Evolutionary conservation across 2,113 vertebrate species (phyloP).

Genomic region (Cygnus buccinator): DNA sequence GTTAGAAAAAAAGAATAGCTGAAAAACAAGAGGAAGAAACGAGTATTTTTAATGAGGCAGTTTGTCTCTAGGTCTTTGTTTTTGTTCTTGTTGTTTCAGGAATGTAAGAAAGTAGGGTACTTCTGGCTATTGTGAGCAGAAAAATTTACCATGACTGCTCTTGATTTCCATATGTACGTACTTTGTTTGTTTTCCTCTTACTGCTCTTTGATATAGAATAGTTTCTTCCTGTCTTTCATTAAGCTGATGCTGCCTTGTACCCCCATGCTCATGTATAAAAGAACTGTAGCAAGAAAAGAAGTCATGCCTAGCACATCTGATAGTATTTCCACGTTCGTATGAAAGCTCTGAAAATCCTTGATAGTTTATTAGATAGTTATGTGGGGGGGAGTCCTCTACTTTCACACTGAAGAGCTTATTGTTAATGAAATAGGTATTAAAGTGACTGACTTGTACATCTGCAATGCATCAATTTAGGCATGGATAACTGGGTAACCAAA

Average conservation of each 20-base stretch:
- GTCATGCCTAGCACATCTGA: constrained; percentile 53
- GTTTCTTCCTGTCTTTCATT: constrained; percentile 66
- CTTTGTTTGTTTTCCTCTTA: constrained; percentile 56
- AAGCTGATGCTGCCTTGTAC: constrained; percentile 20
- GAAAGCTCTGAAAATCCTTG: constrained; percentile 34
- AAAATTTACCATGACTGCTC: constrained; percentile 8
- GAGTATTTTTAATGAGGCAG: neutral
- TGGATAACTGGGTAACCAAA: constrained; percentile 33
- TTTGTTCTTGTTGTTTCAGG: neutral
- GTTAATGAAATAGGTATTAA: constrained; percentile 45
- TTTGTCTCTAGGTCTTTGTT: neutral
- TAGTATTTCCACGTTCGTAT: constrained; percentile 2
- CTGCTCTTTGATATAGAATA: constrained; percentile 56
- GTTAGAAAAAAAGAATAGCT: neutral
- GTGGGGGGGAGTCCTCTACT: neutral
- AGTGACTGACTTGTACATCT: neutral
- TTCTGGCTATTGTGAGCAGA: constrained; percentile 38
- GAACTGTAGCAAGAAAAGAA: constrained; percentile 36
- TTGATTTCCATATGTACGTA: constrained; percentile 42
- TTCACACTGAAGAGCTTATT: constrained; percentile 37
- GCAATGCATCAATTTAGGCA: neutral
- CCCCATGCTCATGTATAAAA: neutral
- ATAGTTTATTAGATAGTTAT: constrained; percentile 35
- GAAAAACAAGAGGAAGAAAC: neutral
- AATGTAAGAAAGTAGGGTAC: neutral